Evolutionary conservation across 2,113 vertebrate species (phyloP), one percentile per base, ranked within the genome.

Genomic region (Hiodon tergisus): DNA sequence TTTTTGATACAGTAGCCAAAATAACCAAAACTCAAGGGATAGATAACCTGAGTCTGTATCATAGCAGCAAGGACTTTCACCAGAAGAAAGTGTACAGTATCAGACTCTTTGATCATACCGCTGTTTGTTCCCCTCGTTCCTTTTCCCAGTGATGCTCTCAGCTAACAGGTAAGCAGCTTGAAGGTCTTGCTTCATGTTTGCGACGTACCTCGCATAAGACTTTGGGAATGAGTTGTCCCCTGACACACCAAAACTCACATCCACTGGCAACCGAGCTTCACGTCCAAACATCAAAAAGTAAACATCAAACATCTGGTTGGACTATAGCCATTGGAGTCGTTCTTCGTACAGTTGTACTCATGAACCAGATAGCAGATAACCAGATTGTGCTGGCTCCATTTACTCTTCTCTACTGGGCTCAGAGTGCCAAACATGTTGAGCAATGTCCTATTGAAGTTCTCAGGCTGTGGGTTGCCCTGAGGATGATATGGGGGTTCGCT

Each of bases 211-310:
- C 0, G 3, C 9, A 47, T 69, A 71, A n/a, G 52, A n/a, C 6
- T 8, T 57, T 4, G 16, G 14, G 9, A 6, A 55, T 16, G 71
- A 8, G 16, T 52, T 13, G n/a, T 61, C 31, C 10, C 14, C 14
- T 9, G 71, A 61, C 11, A 73, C 71, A 17, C 58, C 59, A 62
- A 73, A 73, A 73, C 71, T 17, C 46, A 73, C n/a, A 51, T 73
- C 71, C 4, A 73, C 70, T 3, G 53, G 54, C 54, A 59, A 59
- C 14, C 70, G 11, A 50, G 70, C 70, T 72, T 72, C 54, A 17
- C n/a, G n/a, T 6, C 70, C 53, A 57, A 72, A 72, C 70, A 72
- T 72, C 11, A 72, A 17, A 72, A 72, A 72, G 4, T 58, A 58
- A 2, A n/a, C n/a, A n/a, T n/a, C n/a, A n/a, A n/a, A n/a, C n/a